Percentiles rank a stretch among this genome's conserved stretches.
Evolutionary conservation across 2,113 vertebrate species (phyloP).

Genomic region (Corvus hawaiiensis): DNA sequence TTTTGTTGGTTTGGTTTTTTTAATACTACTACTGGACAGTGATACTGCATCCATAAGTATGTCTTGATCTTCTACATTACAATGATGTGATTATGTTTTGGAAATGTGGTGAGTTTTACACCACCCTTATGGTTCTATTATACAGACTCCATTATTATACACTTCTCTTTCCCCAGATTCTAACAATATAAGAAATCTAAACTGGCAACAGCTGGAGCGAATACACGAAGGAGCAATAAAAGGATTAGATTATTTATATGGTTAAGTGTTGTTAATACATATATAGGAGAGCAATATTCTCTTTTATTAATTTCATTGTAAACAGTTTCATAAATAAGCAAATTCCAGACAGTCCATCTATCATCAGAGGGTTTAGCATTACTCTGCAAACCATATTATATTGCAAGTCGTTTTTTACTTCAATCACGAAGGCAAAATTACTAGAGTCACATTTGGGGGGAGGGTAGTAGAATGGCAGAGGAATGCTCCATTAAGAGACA

Average conservation of each 20-base stretch:
- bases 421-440: background rate
- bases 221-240: background rate
- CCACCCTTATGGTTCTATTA: background rate
- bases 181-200: background rate
- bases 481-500: background rate
- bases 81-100: background rate
- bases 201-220: background rate
- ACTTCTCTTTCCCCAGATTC: background rate
- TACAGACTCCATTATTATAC: background rate
- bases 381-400: background rate
- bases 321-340: background rate
- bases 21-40: background rate
- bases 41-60: background rate
- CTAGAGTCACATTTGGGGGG: background rate
- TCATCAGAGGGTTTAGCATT: background rate
- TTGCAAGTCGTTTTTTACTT: background rate
- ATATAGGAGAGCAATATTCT: background rate
- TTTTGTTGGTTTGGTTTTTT: background rate
- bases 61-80: background rate
- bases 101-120: background rate
- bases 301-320: slow-evolving; percentile 5
- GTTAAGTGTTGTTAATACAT: background rate
- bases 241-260: background rate
- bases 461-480: background rate
- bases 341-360: background rate